phyloP scores from a whole-genome alignment of 2,797 vertebrate genomes.

The Hemitrygon akajei region DNA sequence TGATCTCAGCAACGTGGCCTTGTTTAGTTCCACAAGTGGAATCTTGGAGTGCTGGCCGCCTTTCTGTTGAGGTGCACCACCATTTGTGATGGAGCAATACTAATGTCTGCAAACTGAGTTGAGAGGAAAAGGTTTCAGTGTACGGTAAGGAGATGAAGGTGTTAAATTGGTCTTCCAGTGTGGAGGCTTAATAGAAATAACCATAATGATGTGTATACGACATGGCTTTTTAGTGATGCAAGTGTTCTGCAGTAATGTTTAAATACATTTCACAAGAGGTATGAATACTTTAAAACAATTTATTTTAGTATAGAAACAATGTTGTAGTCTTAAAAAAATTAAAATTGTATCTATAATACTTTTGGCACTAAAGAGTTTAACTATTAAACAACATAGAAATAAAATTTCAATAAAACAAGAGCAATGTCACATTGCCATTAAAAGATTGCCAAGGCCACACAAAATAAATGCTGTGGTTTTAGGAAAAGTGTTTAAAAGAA shows the following conservation, averaged over 20 bases:
- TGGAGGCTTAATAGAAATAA: not conserved
- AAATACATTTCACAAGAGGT: not conserved
- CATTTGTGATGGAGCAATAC: too few relatives aligned
- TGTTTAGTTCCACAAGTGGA: too few relatives aligned
- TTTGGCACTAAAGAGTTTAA: not conserved
- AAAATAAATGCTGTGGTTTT: constrained; percentile 8
- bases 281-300: not conserved
- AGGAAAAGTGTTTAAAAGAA: not conserved
- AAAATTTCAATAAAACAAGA: not conserved
- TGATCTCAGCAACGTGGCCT: too few relatives aligned
- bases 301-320: constrained; percentile 20
- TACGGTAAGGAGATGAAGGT: not conserved
- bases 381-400: not conserved
- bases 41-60: too few relatives aligned
- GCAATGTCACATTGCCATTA: not conserved
- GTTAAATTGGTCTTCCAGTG: not conserved
- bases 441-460: constrained; percentile 16
- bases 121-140: not conserved
- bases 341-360: not conserved
- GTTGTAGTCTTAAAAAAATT: not conserved
- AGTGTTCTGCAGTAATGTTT: not conserved
- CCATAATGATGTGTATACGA: not conserved
- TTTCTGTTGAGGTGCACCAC: too few relatives aligned
- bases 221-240: not conserved
- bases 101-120: too few relatives aligned